These are phyloP conservation scores for Danio tinwini DNA, from an alignment of 2,797 vertebrate species.

Conservation along the genomic window DNA sequence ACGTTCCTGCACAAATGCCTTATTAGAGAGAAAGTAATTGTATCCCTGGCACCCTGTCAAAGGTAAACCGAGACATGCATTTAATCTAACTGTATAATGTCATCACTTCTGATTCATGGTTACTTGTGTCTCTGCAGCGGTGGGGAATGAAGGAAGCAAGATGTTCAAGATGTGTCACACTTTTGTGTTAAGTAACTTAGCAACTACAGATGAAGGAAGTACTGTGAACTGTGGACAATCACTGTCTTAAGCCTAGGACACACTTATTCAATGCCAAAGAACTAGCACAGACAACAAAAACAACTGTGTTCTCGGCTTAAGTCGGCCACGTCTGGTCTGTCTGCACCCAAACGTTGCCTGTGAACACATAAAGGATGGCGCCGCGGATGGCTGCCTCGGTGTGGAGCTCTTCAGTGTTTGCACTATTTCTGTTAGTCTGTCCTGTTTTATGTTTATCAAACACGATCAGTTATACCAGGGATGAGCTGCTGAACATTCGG, in stretches of 20 bases:
- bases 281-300: no score
- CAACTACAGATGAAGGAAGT: not conserved
- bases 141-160: not conserved
- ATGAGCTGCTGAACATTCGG: no score
- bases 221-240: not conserved
- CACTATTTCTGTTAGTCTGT: no score
- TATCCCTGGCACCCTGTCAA: constrained; percentile 12
- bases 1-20: not conserved
- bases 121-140: not conserved
- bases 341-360: no score
- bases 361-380: no score
- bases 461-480: no score
- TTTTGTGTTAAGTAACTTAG: constrained; percentile 8
- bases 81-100: not conserved
- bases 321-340: no score
- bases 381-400: no score
- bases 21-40: constrained; percentile 11
- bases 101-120: not conserved
- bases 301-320: no score
- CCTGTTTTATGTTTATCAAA: no score
- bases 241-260: not conserved
- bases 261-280: no score
- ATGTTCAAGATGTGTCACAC: constrained; percentile 13
- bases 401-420: no score
- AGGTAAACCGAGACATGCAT: not conserved